Conservation (phyloP, 2,113 vertebrate species). For the Dunckerocampus dactyliophorus region DNA sequence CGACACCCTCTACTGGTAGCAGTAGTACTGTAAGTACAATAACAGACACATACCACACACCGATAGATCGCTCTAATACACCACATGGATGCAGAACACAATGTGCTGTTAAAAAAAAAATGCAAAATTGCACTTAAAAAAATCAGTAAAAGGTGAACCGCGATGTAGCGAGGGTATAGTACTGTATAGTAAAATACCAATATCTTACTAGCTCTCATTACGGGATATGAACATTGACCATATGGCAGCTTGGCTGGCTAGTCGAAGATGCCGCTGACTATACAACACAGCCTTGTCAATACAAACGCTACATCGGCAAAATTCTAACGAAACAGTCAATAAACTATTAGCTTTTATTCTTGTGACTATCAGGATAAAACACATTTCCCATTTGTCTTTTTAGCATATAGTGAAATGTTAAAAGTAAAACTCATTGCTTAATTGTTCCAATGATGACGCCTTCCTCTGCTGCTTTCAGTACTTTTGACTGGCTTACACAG, state of each 20-base stretch:
- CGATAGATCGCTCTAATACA: too few relatives aligned
- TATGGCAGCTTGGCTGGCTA: neutral
- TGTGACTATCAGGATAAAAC: neutral
- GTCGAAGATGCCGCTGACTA: neutral
- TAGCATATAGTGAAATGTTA: constrained; percentile 13
- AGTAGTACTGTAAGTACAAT: too few relatives aligned
- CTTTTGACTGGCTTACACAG: constrained; percentile 27
- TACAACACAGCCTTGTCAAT: neutral
- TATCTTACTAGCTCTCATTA: too few relatives aligned
- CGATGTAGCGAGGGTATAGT: too few relatives aligned
- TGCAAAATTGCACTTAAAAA: too few relatives aligned
- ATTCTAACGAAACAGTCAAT: neutral
- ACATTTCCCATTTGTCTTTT: neutral
- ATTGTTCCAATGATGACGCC: constrained; percentile 24
- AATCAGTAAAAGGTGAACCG: too few relatives aligned
- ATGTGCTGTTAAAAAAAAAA: too few relatives aligned
- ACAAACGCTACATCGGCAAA: neutral
- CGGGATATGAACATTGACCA: neutral
- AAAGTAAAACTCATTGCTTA: constrained; percentile 19
- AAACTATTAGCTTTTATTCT: neutral
- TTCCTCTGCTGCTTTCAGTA: constrained; percentile 20
- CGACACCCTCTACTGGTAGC: too few relatives aligned
- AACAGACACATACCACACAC: too few relatives aligned
- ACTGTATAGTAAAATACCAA: too few relatives aligned
- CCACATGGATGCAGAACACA: too few relatives aligned